A percentile compares a stretch with the other conserved stretches of the same genome.
Conservation (phyloP, 1,140 invertebrate genomes). For the Anastatus disparis region DNA sequence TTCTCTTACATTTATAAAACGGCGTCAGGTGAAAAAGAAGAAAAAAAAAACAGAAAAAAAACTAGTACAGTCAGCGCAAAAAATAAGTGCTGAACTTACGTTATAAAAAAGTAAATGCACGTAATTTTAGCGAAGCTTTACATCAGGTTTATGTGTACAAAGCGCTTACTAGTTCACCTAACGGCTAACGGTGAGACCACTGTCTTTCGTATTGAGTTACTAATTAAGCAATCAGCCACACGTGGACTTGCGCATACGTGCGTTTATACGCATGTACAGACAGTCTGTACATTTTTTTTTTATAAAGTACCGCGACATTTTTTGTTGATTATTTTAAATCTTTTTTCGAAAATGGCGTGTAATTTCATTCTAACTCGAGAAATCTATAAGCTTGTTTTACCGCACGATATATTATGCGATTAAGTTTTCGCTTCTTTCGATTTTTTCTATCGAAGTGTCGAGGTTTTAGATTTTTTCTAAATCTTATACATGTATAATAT, state of each 20-base stretch:
- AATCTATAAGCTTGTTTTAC: neutral
- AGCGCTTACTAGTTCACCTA: no score
- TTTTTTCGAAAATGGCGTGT: constrained; percentile 20
- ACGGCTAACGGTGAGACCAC: no score
- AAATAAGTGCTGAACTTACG: no score
- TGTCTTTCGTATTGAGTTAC: neutral
- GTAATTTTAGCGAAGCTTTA: neutral
- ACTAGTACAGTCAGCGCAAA: neutral
- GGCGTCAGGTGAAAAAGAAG: no score
- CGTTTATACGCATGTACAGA: no score
- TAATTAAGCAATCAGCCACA: constrained; percentile 29
- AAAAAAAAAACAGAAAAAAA: neutral
- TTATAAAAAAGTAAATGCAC: no score
- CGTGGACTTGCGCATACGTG: neutral
- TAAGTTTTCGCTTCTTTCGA: neutral
- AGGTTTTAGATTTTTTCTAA: no score
- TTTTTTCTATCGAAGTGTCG: no score
- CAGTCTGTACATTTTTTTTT: no score
- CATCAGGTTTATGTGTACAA: constrained; percentile 3
- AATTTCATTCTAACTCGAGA: constrained; percentile 24
- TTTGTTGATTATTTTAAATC: neutral
- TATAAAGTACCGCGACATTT: no score
- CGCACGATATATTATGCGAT: neutral
- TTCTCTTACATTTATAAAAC: no score
- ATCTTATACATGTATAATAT: no score